Base-by-base conservation (phyloP, 1,140 invertebrate genomes). In the Drosophila ambigua region DNA sequence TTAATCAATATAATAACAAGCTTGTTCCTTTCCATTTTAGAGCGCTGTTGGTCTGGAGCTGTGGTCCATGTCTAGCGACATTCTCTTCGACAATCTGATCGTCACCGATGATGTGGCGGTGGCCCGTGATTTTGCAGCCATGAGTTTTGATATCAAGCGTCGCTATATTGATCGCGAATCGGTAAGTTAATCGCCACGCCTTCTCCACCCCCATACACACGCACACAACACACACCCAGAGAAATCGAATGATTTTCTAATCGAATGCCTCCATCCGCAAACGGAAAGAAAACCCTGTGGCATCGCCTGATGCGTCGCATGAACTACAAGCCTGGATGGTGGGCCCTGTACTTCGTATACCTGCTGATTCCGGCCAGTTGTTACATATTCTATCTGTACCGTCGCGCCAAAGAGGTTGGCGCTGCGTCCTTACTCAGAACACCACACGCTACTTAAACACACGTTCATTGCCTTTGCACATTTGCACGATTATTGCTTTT, bases 31-130 rank as follows among this genome's bases (percentile, higher is more conserved):
- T 11, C 28, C 5, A 5, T 9, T 55, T 9, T 90, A 98, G 97
- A 94, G 94, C 83, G 98, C 98, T 62, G 93, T 99, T 73, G 98
- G 98, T 39, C 95, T 99, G 91, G 99, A 99, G 92, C 92, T 99
- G 41, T 99, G 99, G 99, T 98, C 98, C 0, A 99, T 99, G 97
- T 98, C 97, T 0, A 95, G 97, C 75, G 94, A 96, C 78, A 97
- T 99, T 79, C 93, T 97, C 45, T 99, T 98, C 93, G 99, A 99
- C 92, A 99, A 99, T 92, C 94, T 99, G 35, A 93, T 99, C 41
- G 94, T 99, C 61, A 97, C 98, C 1, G 97, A 99, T 92, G 95
- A 97, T 80, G 92, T 95, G 62, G 93, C 92, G n/a, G 94, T 97
- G 1, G 97, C 98, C 2, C 93, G 95, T 39, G 93, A 95, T 50